These are phyloP conservation scores for Phaenicophaeus curvirostris DNA, from an alignment of 2,797 vertebrate genomes.

Conservation along the genomic window DNA sequence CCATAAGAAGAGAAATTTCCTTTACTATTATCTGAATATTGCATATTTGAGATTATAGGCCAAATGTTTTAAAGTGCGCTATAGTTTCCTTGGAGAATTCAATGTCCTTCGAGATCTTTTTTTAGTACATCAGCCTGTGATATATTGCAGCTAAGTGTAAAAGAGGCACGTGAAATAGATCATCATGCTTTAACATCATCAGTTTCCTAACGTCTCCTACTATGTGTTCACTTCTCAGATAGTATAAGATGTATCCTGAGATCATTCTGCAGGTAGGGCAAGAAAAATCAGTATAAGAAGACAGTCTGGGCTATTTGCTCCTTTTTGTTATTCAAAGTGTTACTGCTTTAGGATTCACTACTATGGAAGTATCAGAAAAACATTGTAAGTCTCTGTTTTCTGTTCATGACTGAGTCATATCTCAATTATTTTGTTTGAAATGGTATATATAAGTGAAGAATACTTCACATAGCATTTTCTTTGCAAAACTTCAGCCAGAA, in stretches of 20 bases:
- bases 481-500: not conserved
- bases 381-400: not conserved
- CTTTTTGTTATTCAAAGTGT: not conserved
- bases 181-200: too few species aligned
- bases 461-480: not conserved
- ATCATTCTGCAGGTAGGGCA: not conserved
- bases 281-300: not conserved
- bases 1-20: not conserved
- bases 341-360: not conserved
- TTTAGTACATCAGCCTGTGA: not conserved
- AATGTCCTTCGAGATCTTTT: not conserved
- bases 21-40: not conserved
- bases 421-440: not conserved
- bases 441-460: not conserved
- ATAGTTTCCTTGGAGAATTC: constrained; percentile 2
- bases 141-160: not conserved
- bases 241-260: not conserved
- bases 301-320: not conserved
- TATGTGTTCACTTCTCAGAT: not conserved
- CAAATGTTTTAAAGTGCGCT: not conserved
- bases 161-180: not conserved
- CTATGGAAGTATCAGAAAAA: not conserved
- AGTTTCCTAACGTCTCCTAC: not conserved
- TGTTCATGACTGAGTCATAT: not conserved
- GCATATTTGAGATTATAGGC: not conserved